These are phyloP conservation scores for Lithosia quadra DNA, from an alignment of 2,888 invertebrate genomes.

Conservation along the genomic window DNA sequence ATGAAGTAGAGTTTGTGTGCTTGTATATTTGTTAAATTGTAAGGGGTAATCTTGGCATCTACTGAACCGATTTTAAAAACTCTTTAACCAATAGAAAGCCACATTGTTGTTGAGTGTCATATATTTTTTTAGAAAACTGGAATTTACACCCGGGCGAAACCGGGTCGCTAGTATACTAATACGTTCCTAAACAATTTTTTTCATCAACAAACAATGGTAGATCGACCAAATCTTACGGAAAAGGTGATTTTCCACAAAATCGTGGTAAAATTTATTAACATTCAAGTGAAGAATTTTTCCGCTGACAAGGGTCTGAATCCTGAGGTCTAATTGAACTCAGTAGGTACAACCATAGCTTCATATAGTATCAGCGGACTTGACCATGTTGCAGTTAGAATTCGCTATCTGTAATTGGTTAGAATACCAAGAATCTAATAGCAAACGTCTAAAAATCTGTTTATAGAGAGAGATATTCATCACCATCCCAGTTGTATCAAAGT, in stretches of 20 bases:
- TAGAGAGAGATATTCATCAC: not conserved
- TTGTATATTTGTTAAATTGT: too few relatives aligned
- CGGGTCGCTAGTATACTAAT: not conserved
- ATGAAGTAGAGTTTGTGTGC: too few relatives aligned
- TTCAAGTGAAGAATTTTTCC: conserved; percentile 63
- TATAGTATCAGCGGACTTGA: conserved; percentile 22
- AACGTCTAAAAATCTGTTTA: not conserved
- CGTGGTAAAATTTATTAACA: conserved; percentile 68
- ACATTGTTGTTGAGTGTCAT: too few relatives aligned
- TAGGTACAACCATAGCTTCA: conserved; percentile 41
- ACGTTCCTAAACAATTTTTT: not conserved
- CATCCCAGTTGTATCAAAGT: too few relatives aligned
- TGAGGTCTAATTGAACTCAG: conserved; percentile 70
- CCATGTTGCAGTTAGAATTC: conserved; percentile 19
- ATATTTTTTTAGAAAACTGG: too few relatives aligned
- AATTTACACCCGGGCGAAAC: too few relatives aligned
- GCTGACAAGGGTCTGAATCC: conserved; percentile 71
- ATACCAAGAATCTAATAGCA: not conserved
- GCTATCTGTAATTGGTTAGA: not conserved
- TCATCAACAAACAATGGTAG: not conserved
- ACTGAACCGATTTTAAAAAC: too few relatives aligned
- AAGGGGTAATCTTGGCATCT: too few relatives aligned
- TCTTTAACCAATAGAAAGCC: too few relatives aligned
- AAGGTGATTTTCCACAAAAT: conserved; percentile 35
- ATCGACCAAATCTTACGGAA: not conserved